Percentiles rank a stretch among this genome's conserved stretches.
These are phyloP conservation scores for Melinaea menophilus DNA, from an alignment of 2,888 invertebrate genomes.

Conservation along the genomic window DNA sequence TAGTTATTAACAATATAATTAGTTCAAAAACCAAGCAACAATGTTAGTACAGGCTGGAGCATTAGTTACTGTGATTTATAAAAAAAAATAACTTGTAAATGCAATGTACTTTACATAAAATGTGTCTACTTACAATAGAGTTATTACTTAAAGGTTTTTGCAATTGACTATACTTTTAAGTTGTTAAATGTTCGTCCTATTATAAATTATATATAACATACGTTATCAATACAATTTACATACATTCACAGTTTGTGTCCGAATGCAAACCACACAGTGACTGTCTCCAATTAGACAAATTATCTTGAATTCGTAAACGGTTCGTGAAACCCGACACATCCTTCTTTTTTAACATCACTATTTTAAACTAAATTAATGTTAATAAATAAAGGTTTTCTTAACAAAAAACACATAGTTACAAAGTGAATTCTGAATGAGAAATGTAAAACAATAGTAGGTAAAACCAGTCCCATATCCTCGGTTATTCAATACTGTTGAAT, in stretches of 20 bases:
- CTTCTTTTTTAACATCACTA: slow-evolving; percentile 69
- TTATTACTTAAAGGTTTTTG: slow-evolving; percentile 29
- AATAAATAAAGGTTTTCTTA: not conserved
- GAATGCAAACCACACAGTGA: slow-evolving; percentile 63
- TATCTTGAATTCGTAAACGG: slow-evolving; percentile 61
- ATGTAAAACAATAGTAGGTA: slow-evolving; percentile 46
- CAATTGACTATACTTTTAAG: slow-evolving; percentile 22
- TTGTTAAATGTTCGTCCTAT: too few species aligned
- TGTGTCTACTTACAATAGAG: slow-evolving; percentile 22
- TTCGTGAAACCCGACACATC: slow-evolving; percentile 69
- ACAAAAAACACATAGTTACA: slow-evolving; percentile 35
- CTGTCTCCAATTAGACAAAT: slow-evolving; percentile 57
- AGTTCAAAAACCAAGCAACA: slow-evolving; percentile 15
- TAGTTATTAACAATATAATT: not conserved
- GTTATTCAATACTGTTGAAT: slow-evolving; percentile 45
- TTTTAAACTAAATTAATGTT: slow-evolving; percentile 9
- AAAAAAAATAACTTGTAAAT: slow-evolving; percentile 40
- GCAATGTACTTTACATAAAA: slow-evolving; percentile 51
- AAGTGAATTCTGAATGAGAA: slow-evolving; percentile 43
- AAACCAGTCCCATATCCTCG: slow-evolving; percentile 52
- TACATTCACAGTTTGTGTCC: slow-evolving; percentile 68
- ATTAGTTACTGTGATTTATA: slow-evolving; percentile 19
- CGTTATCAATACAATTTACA: slow-evolving; percentile 36
- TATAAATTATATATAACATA: not conserved
- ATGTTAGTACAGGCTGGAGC: slow-evolving; percentile 14